These are phyloP conservation scores for Recurvirostra avosetta DNA, from an alignment of 2,113 vertebrate genomes.

Conservation along the genomic window DNA sequence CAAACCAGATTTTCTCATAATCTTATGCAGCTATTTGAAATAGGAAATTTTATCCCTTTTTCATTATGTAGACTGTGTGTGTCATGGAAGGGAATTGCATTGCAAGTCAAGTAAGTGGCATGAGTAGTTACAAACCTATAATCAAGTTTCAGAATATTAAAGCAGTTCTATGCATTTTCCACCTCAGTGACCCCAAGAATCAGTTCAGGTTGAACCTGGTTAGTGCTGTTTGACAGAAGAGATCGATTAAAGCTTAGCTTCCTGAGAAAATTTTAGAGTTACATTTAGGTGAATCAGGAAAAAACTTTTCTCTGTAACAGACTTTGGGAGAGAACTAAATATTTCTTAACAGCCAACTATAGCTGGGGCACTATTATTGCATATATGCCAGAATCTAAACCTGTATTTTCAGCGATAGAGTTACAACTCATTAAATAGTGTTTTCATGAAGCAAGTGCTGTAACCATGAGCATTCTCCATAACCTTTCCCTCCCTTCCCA, in stretches of 20 bases:
- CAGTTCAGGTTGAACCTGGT: not conserved
- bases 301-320: not conserved
- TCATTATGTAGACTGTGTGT: not conserved
- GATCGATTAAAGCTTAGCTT: not conserved
- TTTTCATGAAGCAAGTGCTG: not conserved
- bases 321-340: not conserved
- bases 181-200: not conserved
- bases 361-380: not conserved
- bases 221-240: not conserved
- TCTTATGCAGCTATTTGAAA: not conserved
- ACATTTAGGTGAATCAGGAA: not conserved
- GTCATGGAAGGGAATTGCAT: not conserved
- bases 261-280: not conserved
- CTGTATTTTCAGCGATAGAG: not conserved
- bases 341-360: not conserved
- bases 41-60: not conserved
- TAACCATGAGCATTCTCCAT: not conserved
- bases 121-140: not conserved
- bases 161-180: not conserved
- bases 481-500: not conserved
- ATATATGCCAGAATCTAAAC: not conserved
- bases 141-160: not conserved
- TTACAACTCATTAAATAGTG: not conserved
- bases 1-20: not conserved
- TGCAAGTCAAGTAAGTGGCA: not conserved